phyloP scores from a whole-genome alignment of 2,888 invertebrate genomes.

The Lepas anatifera region DNA sequence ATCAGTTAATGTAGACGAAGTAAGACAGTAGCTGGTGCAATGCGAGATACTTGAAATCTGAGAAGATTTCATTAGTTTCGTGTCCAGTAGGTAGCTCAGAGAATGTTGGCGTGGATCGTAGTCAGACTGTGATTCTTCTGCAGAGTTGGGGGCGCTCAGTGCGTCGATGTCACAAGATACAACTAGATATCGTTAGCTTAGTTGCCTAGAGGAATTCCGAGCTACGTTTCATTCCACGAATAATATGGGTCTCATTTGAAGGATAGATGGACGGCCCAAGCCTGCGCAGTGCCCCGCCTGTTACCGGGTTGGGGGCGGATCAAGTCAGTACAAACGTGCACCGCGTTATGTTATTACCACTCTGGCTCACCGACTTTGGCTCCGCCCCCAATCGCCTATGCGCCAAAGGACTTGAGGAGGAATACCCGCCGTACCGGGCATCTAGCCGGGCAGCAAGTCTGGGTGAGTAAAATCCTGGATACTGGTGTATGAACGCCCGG shows the following conservation, averaged over 20 bases:
- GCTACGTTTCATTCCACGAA: background rate
- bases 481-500: background rate
- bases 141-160: background rate
- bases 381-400: background rate
- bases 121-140: no score
- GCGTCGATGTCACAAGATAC: background rate
- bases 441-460: background rate
- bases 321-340: background rate
- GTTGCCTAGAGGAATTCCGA: background rate
- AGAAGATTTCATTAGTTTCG: no score
- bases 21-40: no score
- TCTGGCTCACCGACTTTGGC: background rate
- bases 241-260: background rate
- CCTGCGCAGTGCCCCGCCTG: background rate
- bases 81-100: no score
- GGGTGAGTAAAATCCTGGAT: background rate
- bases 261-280: background rate
- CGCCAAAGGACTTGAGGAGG: background rate
- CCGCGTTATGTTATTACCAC: background rate
- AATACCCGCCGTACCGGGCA: background rate
- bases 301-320: background rate
- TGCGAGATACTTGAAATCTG: no score
- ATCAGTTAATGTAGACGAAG: no score
- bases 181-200: no score
- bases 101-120: no score